Evolutionary conservation across 2,113 vertebrate genomes (phyloP).

Genomic region (Psilopogon haemacephalus): DNA sequence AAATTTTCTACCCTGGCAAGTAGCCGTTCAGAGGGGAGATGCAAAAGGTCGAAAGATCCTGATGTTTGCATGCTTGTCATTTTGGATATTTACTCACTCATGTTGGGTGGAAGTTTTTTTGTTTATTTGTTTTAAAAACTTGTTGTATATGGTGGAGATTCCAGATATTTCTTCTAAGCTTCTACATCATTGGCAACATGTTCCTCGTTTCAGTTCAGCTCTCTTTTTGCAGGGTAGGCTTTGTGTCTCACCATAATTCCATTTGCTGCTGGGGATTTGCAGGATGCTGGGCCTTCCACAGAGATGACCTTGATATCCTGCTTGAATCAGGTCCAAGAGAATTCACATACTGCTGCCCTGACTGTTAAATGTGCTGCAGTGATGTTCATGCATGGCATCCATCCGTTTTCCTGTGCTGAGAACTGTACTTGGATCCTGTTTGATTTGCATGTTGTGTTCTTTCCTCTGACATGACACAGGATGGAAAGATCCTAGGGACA

Average conservation of each 20-base stretch:
- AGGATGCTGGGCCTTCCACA: not conserved
- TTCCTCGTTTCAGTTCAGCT: not conserved
- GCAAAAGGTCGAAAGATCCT: not conserved
- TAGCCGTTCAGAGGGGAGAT: not conserved
- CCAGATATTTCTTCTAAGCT: not conserved
- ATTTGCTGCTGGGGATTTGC: not conserved
- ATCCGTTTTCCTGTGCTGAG: not conserved
- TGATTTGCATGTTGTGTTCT: not conserved
- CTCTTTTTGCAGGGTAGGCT: not conserved
- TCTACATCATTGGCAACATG: not conserved
- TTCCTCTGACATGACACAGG: not conserved
- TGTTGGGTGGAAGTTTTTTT: no score
- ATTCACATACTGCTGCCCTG: not conserved
- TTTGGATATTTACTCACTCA: not conserved
- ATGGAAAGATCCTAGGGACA: not conserved
- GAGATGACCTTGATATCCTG: not conserved
- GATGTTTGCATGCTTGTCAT: not conserved
- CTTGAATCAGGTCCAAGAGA: not conserved
- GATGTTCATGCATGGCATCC: not conserved
- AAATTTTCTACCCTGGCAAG: not conserved
- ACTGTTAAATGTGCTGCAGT: not conserved
- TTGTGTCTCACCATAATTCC: not conserved
- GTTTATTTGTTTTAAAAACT: not conserved
- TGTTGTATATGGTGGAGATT: rapidly evolving
- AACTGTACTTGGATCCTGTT: not conserved